Percentiles rank a stretch among this genome's conserved stretches.
Evolutionary conservation across 2,113 vertebrate species (phyloP).

Genomic region (Xiphophorus hellerii): DNA sequence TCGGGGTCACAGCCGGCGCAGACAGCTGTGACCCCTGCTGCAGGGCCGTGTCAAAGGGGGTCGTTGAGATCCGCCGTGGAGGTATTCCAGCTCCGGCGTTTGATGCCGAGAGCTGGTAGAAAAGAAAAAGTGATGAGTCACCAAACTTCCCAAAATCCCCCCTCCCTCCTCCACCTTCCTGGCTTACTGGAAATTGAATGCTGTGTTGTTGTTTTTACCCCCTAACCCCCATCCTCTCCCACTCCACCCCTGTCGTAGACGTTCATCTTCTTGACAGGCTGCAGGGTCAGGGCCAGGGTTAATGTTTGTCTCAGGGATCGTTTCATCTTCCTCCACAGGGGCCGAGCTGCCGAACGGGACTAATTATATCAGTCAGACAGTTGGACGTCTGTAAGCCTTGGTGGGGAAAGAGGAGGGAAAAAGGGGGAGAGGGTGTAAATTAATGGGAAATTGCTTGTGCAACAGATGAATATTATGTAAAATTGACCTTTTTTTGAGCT

Average conservation of each 20-base stretch:
- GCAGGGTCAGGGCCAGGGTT: constrained; percentile 68
- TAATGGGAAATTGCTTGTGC: constrained; percentile 35
- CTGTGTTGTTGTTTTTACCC: constrained; percentile 41
- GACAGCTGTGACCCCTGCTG: constrained; percentile 53
- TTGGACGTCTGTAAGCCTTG: constrained; percentile 59
- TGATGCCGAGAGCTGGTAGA: constrained; percentile 42
- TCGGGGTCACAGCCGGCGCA: constrained; percentile 42
- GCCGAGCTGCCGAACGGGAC: constrained; percentile 38
- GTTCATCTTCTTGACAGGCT: constrained; percentile 74
- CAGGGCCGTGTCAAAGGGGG: constrained; percentile 40
- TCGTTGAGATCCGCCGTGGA: constrained; percentile 55
- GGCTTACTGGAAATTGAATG: constrained; percentile 83
- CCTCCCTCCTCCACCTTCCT: constrained; percentile 68
- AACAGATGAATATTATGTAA: constrained; percentile 51
- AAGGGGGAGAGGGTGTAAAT: constrained; percentile 34
- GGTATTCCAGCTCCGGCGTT: constrained; percentile 40
- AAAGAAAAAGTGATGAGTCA: constrained; percentile 85
- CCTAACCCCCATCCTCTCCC: too few species aligned
- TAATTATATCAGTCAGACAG: constrained; percentile 60
- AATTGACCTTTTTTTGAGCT: too few species aligned
- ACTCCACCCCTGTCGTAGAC: constrained; percentile 37
- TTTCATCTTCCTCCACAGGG: constrained; percentile 57
- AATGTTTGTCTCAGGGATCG: constrained; percentile 73
- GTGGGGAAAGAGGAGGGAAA: too few species aligned
- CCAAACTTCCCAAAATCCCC: constrained; percentile 82